Conservation (phyloP, 2,113 vertebrate species). For the Dipodomys merriami region DNA sequence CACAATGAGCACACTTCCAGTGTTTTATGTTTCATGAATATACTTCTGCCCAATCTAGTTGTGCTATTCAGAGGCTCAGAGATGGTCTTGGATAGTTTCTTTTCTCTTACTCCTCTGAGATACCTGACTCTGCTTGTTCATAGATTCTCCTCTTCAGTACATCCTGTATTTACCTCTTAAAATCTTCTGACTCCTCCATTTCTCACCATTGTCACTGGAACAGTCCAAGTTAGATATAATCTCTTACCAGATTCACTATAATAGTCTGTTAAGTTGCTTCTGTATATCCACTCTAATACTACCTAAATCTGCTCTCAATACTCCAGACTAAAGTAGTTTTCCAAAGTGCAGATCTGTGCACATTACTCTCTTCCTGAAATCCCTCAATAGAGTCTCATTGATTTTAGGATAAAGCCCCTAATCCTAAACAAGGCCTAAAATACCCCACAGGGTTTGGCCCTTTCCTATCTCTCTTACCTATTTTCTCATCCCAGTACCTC, state of each 20-base stretch:
- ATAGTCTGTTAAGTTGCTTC: not conserved
- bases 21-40: not conserved
- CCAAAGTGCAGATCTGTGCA: not conserved
- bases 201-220: not conserved
- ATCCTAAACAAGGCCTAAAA: not conserved
- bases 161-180: not conserved
- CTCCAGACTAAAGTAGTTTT: not conserved
- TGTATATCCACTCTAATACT: not conserved
- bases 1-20: not conserved
- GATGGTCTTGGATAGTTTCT: not conserved
- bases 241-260: not conserved
- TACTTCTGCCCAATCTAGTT: not conserved
- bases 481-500: not conserved
- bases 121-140: not conserved
- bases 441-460: not conserved
- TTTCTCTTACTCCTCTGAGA: not conserved
- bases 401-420: conserved; percentile 34
- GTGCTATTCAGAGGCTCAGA: not conserved
- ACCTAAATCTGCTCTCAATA: conserved; percentile 1
- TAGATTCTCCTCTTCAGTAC: not conserved
- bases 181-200: not conserved
- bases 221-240: not conserved
- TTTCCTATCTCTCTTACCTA: not conserved
- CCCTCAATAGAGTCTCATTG: not conserved
- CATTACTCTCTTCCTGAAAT: not conserved